Base-by-base conservation (phyloP, 2,113 vertebrate genomes). In the Symphodus melops region DNA sequence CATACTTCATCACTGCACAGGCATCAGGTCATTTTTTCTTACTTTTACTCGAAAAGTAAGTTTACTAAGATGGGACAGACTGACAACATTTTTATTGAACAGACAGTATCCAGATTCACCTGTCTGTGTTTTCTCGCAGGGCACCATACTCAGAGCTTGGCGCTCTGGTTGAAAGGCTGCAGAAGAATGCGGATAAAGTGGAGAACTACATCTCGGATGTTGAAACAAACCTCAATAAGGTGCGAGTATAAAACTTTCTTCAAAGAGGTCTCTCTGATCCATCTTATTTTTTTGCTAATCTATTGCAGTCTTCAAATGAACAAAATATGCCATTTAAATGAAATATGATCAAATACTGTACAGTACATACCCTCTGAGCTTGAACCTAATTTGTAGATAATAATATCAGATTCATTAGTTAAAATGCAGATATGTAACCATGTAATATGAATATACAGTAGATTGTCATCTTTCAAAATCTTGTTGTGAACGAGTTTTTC, bases 131-230 rank as follows among this genome's bases (percentile, higher is more conserved):
- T 68, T 60, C 57, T 59, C 59, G 0, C 91, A 98, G 96, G 3
- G 85, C 92, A 76, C 88, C 94, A 39, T 93, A 88, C 68, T 93
- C 93, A 75, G 96, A 98, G 57, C 92, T 99, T 70, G 85, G 90
- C 0, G 72, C 88, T 41, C 94, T 99, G 87, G 97, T 99, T 0
- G 97, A 98, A 68, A 96, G 95, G 88, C 91, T 99, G 81, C 98
- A 99, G 94, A 96, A 93, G 83, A 98, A 96, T 95, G 98, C 97
- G 0, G 98, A 99, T 89, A 96, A 96, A 75, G 98, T 99, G 94
- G 97, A 99, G 87, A 97, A 95, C 79, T 96, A 96, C 91, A 98
- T 99, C n/a, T 92, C 95, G 69, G 97, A 98, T 54, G 89, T 95
- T 0, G 97, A 99, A 85, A 94, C 95, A 87, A 96, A 97, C 65